Percentiles rank a stretch among this genome's conserved stretches.
phyloP scores from a whole-genome alignment of 35 echinoderm and acorn worm genomes.

The Nesometra sesokonis region DNA sequence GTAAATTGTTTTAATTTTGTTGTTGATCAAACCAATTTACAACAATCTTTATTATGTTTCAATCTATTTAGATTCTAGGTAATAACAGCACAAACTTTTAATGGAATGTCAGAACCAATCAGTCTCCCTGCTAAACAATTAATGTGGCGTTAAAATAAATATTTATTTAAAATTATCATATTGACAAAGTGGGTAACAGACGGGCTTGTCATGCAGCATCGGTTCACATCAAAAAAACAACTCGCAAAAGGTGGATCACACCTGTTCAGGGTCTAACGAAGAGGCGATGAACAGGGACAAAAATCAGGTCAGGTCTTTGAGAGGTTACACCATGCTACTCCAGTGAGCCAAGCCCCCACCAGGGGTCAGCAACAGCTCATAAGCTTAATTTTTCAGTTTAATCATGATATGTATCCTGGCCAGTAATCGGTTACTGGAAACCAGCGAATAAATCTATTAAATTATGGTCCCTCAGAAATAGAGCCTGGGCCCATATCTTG shows the following conservation, averaged over 20 bases:
- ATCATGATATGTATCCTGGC: background rate
- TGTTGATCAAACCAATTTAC: no score
- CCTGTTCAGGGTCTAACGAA: background rate
- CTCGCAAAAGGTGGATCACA: background rate
- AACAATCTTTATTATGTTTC: no score
- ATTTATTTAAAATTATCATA: no score
- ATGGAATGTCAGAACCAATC: no score
- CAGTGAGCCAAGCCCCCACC: background rate
- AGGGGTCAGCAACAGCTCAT: background rate
- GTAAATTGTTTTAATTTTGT: no score
- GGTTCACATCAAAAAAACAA: background rate
- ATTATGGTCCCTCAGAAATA: background rate
- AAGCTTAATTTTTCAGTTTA: background rate
- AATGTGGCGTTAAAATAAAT: no score
- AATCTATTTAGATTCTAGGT: no score
- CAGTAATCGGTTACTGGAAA: background rate
- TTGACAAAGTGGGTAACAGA: no score
- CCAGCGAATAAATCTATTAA: background rate
- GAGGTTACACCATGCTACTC: background rate
- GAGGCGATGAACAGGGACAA: background rate
- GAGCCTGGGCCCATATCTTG: no score
- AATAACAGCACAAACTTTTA: no score
- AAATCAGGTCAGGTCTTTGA: background rate
- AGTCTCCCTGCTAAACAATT: no score
- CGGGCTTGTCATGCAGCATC: no score